Percentiles rank a stretch among this genome's conserved stretches.
These are phyloP conservation scores for Meganola albula DNA, from an alignment of 2,888 invertebrate species.

Conservation along the genomic window DNA sequence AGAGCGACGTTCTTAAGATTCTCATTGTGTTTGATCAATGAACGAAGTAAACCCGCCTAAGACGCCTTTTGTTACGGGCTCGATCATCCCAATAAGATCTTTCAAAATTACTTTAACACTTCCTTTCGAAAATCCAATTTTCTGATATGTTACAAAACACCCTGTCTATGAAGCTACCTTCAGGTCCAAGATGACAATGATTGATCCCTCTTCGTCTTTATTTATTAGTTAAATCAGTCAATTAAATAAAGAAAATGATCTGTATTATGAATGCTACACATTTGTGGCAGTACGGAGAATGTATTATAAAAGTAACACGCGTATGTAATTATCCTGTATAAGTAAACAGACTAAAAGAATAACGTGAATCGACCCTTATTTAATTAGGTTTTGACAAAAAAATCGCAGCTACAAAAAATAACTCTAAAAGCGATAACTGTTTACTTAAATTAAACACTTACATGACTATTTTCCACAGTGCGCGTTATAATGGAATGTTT, in stretches of 20 bases:
- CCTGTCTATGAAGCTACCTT: conserved; percentile 57
- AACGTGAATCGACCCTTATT: too few species aligned
- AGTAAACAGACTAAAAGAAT: neutral
- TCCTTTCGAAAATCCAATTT: conserved; percentile 35
- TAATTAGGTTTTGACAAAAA: too few species aligned
- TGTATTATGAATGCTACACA: conserved; percentile 19
- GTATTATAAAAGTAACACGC: conserved; percentile 8
- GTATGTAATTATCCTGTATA: too few species aligned
- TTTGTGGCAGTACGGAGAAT: conserved; percentile 25
- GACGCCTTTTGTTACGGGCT: conserved; percentile 1
- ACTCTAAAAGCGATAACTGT: conserved; percentile 9
- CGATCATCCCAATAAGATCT: conserved; percentile 7
- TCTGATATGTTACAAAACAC: conserved; percentile 67
- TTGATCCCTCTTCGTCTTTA: conserved; percentile 56
- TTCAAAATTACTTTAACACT: conserved; percentile 17
- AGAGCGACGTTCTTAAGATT: too few species aligned
- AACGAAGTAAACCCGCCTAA: too few species aligned
- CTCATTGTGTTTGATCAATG: too few species aligned
- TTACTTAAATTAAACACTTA: conserved; percentile 26
- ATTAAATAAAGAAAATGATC: conserved; percentile 31
- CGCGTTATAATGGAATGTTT: conserved; percentile 48
- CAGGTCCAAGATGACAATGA: conserved; percentile 50
- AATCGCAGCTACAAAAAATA: conserved; percentile 12
- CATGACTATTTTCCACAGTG: conserved; percentile 23
- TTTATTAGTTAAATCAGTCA: conserved; percentile 52